These are phyloP conservation scores for Limnephilus lunatus DNA, from an alignment of 2,888 invertebrate genomes.

Conservation along the genomic window DNA sequence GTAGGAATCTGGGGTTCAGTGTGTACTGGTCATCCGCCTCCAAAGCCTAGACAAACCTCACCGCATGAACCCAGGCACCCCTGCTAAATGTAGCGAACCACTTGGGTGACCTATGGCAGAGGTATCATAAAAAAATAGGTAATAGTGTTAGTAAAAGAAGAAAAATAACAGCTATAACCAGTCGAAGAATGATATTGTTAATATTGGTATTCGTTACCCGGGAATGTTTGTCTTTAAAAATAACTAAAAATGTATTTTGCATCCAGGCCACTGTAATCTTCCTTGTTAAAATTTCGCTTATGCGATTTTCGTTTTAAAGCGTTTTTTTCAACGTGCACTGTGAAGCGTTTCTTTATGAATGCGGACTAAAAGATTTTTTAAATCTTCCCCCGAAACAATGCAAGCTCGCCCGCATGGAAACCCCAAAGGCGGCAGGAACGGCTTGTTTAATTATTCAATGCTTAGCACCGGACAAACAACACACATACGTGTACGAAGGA, in stretches of 20 bases:
- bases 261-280: background rate
- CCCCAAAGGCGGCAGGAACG: background rate
- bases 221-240: background rate
- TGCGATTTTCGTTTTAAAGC: background rate
- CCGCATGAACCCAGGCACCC: no score
- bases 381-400: background rate
- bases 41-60: no score
- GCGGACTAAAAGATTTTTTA: background rate
- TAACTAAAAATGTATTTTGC: background rate
- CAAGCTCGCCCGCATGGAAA: background rate
- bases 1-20: no score
- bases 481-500: background rate
- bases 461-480: slow-evolving; percentile 5
- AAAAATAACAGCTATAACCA: no score
- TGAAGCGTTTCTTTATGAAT: slow-evolving; percentile 2
- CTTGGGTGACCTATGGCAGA: no score
- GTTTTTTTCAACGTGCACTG: background rate
- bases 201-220: no score
- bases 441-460: slow-evolving; percentile 24
- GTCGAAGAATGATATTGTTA: no score
- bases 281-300: background rate
- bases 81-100: no score
- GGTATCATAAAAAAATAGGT: no score
- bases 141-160: no score
- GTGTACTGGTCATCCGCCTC: no score